Conservation (phyloP, 2,888 invertebrate genomes). For the Coelinius sp. region DNA sequence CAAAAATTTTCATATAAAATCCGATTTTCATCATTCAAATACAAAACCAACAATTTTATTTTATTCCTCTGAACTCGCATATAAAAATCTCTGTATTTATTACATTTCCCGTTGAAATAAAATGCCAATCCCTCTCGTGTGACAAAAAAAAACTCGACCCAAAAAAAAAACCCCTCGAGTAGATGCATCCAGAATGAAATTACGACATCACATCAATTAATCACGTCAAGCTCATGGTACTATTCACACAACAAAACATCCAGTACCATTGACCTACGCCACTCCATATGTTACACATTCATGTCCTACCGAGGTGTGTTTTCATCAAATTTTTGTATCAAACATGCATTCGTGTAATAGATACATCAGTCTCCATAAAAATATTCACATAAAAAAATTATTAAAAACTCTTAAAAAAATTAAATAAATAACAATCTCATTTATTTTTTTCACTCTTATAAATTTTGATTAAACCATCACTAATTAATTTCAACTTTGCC, state of each 20-base stretch:
- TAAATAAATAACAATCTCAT: not conserved
- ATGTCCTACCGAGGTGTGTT: constrained; percentile 6
- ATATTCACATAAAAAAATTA: not conserved
- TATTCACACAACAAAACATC: constrained; percentile 28
- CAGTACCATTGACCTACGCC: constrained; percentile 12
- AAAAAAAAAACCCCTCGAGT: constrained; percentile 15
- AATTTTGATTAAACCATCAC: not conserved
- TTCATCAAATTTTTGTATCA: not conserved
- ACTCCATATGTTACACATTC: constrained; percentile 16
- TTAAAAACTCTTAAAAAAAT: not conserved
- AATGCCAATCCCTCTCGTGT: not conserved
- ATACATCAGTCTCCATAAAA: not conserved
- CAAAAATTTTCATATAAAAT: not conserved
- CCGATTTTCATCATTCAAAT: not conserved
- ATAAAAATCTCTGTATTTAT: not conserved
- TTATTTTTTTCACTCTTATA: not conserved
- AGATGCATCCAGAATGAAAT: constrained; percentile 44
- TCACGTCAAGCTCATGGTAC: constrained; percentile 49
- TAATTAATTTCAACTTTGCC: not conserved
- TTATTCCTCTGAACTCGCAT: not conserved
- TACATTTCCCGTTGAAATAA: not conserved
- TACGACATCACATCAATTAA: constrained; percentile 56
- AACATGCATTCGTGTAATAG: not conserved
- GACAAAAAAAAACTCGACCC: not conserved
- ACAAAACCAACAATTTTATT: not conserved